Conservation (phyloP, 92 coral and sea anemone genomes). For the Epizoanthus ramosus region DNA sequence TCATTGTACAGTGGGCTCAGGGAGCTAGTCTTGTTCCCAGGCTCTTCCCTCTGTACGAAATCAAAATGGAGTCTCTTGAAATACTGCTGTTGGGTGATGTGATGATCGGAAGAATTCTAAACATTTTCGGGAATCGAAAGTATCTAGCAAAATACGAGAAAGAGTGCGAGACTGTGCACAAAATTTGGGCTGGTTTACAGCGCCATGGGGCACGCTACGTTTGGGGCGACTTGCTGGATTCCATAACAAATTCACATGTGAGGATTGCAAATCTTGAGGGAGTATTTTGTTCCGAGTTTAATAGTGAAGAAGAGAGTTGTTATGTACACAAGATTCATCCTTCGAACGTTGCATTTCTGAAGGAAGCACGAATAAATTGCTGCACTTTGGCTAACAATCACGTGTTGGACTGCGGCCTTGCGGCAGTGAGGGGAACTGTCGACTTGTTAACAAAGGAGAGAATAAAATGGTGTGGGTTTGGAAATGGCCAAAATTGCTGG, state of each 20-base stretch:
- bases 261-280: slow-evolving; percentile 36
- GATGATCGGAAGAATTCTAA: slow-evolving; percentile 33
- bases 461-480: slow-evolving; percentile 42
- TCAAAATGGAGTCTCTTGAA: neutral
- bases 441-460: slow-evolving; percentile 34
- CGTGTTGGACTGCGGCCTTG: slow-evolving; percentile 28
- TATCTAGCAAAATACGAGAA: neutral
- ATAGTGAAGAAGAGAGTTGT: neutral
- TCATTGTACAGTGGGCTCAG: too few species aligned
- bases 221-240: slow-evolving; percentile 13
- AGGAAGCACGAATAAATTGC: slow-evolving; percentile 27
- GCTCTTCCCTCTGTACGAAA: too few species aligned
- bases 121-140: slow-evolving; percentile 11
- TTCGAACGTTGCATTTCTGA: slow-evolving; percentile 8
- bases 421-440: slow-evolving; percentile 18
- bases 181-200: slow-evolving; percentile 3
- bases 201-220: neutral
- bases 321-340: slow-evolving; percentile 38
- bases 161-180: slow-evolving; percentile 6
- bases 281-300: slow-evolving; percentile 21
- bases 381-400: slow-evolving; percentile 33
- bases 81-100: slow-evolving; percentile 30
- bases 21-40: too few species aligned
- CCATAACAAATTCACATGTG: slow-evolving; percentile 1
- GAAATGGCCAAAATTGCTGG: slow-evolving; percentile 31